Evolutionary conservation across 1,140 invertebrate species (phyloP), one percentile per base, ranked within the genome.

Genomic region (Drosophila busckii): DNA sequence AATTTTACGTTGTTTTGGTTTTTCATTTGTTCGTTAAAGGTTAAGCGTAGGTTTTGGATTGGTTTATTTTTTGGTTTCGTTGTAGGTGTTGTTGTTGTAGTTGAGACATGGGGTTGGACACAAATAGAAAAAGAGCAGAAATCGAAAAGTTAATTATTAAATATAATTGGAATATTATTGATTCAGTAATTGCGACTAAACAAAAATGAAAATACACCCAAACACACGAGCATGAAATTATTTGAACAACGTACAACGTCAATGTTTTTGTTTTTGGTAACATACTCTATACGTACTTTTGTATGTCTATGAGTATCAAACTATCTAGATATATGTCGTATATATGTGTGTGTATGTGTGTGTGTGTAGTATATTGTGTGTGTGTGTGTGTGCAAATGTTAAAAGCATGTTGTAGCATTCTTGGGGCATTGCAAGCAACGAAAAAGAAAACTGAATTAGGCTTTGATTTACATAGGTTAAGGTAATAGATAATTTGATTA

Each of bases 161-260:
- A 54, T 80, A 75, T 80, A 75, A 82, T 80, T 82, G 75, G 65
- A 66, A 42, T 69, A 53, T 62, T 82, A 80, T 80, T 52, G 75
- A 80, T 80, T 75, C 41, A 50, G 16, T 82, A 59, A 70, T 80
- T 80, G 75, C 68, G 75, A 80, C 75, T 80, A 80, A 82, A 75
- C 73, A 76, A 70, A 60, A 75, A 82, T 82, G 76, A 80, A 62
- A 73, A 75, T 69, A 80, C 75, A 80, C 69, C 71, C 75, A 82
- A 80, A 75, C 75, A 67, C 67, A 80, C 75, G 75, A 82, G 75
- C 75, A 80, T 80, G 75, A 82, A n/a, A 80, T 69, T 80, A 80
- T 75, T 82, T 69, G 64, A n/a, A 80, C 76, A 80, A 80, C n/a
- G 54, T 75, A 80, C 75, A 82, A 80, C 75, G 75, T 82, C 75